Evolutionary conservation across 64 coral and sea anemone species (phyloP).

Genomic region (Orbicella faveolata): DNA sequence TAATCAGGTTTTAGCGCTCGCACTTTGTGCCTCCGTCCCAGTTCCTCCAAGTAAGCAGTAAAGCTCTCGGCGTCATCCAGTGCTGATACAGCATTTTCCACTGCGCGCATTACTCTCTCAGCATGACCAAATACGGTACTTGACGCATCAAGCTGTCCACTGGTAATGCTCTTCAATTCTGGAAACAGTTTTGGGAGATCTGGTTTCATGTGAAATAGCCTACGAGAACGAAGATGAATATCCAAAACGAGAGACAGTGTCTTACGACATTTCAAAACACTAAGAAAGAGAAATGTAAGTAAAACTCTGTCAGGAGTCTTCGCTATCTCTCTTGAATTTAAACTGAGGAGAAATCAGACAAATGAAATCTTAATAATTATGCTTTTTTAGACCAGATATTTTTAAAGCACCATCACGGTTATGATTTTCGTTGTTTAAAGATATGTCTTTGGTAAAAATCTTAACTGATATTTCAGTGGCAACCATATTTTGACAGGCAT

Average conservation of each 20-base stretch:
- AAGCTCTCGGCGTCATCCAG: constrained; percentile 24
- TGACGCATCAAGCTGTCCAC: constrained; percentile 11
- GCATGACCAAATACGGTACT: constrained; percentile 29
- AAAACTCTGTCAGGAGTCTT: not conserved
- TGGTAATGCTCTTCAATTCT: constrained; percentile 22
- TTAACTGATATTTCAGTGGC: too few relatives aligned
- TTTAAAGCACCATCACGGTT: not conserved
- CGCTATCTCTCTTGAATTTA: not conserved
- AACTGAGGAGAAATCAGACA: not conserved
- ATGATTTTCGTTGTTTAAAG: too few relatives aligned
- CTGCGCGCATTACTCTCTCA: constrained; percentile 45
- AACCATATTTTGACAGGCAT: too few relatives aligned
- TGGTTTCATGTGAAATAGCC: constrained; percentile 40
- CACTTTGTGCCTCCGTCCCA: constrained; percentile 42
- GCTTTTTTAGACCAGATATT: not conserved
- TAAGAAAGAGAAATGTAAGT: too few relatives aligned
- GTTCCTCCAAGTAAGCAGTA: constrained; percentile 41
- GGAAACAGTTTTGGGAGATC: constrained; percentile 46
- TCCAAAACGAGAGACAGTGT: too few relatives aligned
- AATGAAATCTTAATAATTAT: not conserved
- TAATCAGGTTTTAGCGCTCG: constrained; percentile 41
- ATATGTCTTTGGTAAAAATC: too few relatives aligned
- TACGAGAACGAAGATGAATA: not conserved
- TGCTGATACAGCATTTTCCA: constrained; percentile 26
- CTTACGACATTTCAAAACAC: too few relatives aligned